phyloP scores from a whole-genome alignment of 2,888 invertebrate genomes.

The Erebia palarica region DNA sequence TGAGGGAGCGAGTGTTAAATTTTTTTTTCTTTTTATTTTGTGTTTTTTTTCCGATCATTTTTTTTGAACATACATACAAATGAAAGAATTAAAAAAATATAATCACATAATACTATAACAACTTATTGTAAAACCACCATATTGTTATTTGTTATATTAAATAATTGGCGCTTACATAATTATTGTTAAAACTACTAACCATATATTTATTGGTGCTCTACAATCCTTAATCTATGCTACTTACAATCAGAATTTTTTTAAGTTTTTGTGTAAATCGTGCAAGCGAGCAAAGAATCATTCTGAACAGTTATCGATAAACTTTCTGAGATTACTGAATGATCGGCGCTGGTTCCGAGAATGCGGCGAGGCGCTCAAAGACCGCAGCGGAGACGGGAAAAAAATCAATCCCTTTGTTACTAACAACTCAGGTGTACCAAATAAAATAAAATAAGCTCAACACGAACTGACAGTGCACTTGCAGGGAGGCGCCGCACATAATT shows the following conservation, averaged over 20 bases:
- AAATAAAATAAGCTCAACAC: conserved; percentile 65
- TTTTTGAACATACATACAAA: too few species aligned
- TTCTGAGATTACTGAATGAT: conserved; percentile 72
- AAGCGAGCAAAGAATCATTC: conserved; percentile 45
- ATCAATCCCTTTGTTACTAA: conserved; percentile 78
- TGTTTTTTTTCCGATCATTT: too few species aligned
- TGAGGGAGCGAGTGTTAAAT: too few species aligned
- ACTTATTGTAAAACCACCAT: too few species aligned
- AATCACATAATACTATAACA: too few species aligned
- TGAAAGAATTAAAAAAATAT: too few species aligned
- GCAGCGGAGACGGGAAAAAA: conserved; percentile 68
- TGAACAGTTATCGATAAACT: conserved; percentile 52
- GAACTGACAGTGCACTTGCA: conserved; percentile 56
- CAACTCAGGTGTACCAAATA: conserved; percentile 78
- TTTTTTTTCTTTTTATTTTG: too few species aligned
- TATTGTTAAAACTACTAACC: too few species aligned
- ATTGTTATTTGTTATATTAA: too few species aligned
- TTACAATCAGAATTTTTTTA: neutral
- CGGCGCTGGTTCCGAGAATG: conserved; percentile 67
- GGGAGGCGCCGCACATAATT: conserved; percentile 57
- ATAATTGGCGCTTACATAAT: too few species aligned
- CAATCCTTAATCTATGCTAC: neutral
- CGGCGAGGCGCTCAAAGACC: conserved; percentile 71
- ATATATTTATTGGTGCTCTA: too few species aligned
- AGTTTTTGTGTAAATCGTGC: neutral